These are phyloP conservation scores for Stichopus chloronotus DNA, from an alignment of 35 echinoderm and acorn worm genomes.

Conservation along the genomic window DNA sequence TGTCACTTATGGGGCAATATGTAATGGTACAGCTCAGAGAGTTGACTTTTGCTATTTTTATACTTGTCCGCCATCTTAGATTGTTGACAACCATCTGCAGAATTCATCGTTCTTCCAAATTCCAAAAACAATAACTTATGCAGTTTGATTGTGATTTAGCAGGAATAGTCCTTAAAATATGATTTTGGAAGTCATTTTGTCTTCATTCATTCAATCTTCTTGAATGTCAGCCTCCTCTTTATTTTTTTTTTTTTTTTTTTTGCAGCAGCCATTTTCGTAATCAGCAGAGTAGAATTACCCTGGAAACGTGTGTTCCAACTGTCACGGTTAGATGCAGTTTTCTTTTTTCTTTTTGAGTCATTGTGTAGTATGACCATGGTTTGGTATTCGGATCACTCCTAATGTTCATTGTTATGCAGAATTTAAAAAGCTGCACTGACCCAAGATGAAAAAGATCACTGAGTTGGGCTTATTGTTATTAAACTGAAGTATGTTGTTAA, in stretches of 20 bases:
- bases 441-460: too few relatives aligned
- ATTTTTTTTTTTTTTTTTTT: not conserved
- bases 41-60: not conserved
- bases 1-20: not conserved
- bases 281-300: slow-evolving; percentile 10
- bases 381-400: not conserved
- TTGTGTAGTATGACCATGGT: not conserved
- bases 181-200: too few relatives aligned
- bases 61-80: not conserved
- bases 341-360: not conserved
- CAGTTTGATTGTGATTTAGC: not conserved
- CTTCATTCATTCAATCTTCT: too few relatives aligned
- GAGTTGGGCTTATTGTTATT: too few relatives aligned
- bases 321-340: not conserved
- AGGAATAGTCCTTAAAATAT: not conserved
- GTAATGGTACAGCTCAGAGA: not conserved
- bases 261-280: slow-evolving; percentile 22
- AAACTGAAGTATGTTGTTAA: too few relatives aligned
- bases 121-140: not conserved
- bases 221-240: not conserved
- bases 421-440: too few relatives aligned
- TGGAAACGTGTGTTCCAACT: not conserved
- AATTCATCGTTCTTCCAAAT: not conserved
- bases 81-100: slow-evolving; percentile 37
- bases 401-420: too few relatives aligned